Conservation (phyloP, 2,113 vertebrate genomes). For the Ictidomys tridecemlineatus region DNA sequence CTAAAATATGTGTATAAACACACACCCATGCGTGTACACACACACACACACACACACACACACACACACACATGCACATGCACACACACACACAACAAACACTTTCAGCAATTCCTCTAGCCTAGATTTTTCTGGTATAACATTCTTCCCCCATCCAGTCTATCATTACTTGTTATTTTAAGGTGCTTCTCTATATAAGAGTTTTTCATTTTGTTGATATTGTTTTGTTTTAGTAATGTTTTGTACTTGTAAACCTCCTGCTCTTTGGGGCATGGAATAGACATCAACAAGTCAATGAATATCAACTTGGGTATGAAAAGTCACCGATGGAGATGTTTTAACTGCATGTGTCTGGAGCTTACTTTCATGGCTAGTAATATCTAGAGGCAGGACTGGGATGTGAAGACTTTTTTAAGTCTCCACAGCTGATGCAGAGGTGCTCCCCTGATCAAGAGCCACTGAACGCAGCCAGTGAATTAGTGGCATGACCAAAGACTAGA, state of each 20-base stretch:
- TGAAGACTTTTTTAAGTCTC: background rate
- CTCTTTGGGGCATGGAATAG: background rate
- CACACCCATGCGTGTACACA: fast-evolving
- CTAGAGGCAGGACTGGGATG: background rate
- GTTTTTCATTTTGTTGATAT: background rate
- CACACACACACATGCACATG: too few relatives aligned
- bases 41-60: too few relatives aligned
- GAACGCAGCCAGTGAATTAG: background rate
- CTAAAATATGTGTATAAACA: background rate
- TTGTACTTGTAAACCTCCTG: background rate
- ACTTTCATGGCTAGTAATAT: background rate
- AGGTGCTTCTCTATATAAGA: background rate
- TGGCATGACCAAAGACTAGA: background rate
- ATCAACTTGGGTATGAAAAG: background rate
- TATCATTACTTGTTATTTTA: slow-evolving; percentile 30
- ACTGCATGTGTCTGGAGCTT: background rate
- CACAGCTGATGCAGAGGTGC: background rate
- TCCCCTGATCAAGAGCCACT: background rate
- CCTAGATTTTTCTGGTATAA: background rate
- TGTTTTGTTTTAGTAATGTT: background rate
- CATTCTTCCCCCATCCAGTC: background rate
- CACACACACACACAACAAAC: background rate
- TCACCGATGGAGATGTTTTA: background rate
- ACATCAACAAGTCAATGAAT: slow-evolving; percentile 1
- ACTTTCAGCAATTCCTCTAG: background rate